Evolutionary conservation across 2,888 invertebrate species (phyloP).

Genomic region (Sminthurides aquaticus): DNA sequence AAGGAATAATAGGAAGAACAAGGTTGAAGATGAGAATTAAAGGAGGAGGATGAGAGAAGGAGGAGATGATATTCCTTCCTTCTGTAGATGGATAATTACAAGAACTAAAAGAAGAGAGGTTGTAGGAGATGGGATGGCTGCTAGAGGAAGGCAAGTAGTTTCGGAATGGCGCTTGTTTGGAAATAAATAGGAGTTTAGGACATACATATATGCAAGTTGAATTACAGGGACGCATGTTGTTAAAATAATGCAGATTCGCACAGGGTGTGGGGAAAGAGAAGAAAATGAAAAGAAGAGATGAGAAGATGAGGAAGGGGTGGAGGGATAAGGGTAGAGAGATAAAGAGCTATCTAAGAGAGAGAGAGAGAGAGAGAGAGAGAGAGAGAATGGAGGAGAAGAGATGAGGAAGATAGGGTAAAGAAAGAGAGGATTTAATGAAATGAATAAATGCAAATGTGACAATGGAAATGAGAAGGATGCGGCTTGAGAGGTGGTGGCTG

Average conservation of each 20-base stretch:
- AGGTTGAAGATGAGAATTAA: neutral
- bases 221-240: neutral
- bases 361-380: constrained; percentile 1
- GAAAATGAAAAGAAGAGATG: neutral
- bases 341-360: constrained; percentile 1
- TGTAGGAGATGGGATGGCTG: neutral
- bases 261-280: neutral
- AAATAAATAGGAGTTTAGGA: neutral
- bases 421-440: constrained; percentile 37
- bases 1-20: neutral
- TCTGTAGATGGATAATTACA: neutral
- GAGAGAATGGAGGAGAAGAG: neutral
- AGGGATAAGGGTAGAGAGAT: no score
- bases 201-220: neutral
- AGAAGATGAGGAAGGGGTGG: neutral
- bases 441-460: constrained; percentile 43
- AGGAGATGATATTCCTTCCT: neutral
- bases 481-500: constrained; percentile 29
- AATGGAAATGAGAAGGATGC: constrained; percentile 37
- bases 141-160: neutral
- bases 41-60: neutral
- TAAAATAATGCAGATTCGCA: neutral
- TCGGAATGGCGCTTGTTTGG: neutral
- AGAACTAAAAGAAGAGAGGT: neutral
- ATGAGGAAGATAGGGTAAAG: constrained; percentile 14